Evolutionary conservation across 2,888 invertebrate genomes (phyloP), one percentile per base, ranked within the genome.

Genomic region (Celastrina argiolus): DNA sequence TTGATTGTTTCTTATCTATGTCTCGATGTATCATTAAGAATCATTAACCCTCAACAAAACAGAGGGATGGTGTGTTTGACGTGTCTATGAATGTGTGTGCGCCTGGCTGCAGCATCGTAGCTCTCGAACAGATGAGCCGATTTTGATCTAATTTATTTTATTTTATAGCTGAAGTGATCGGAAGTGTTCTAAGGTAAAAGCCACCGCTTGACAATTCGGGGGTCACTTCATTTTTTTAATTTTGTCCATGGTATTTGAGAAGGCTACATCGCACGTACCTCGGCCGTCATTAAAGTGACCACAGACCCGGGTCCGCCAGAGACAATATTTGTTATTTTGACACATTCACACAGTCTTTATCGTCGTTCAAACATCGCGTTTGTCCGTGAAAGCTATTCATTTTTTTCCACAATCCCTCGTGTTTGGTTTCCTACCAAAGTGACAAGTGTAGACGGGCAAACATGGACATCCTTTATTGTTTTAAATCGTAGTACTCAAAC

Each of bases 241-340:
- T n/a, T n/a, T n/a, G n/a, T n/a, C n/a, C 41, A 14, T 41, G n/a
- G 41, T 42, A 42, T 12, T 16, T 18, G 45, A 7, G 39, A 12
- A 51, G 31, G 14, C 22, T 4, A 22, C 51, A 51, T 12, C 22
- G 51, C 22, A 51, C 51, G 51, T 51, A 51, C 31, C 4, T 7
- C 31, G 4, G 45, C 18, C 22, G 22, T 51, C 51, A 51, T 51
- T 26, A 51, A 41, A 45, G 8, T 45, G 45, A 51, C 22, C 51
- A 26, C 12, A 51, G 22, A 51, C 56, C 34, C 66, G n/a, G 28
- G 34, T n/a, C 65, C 64, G 51, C 65, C 78, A 82, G 78, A 83
- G 85, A 85, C 87, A 90, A 91, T 91, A 88, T 87, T 88, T 88
- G 85, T 84, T 84, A 83, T 91, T 92, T 92, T 92, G 90, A 89